A percentile compares a stretch with the other conserved stretches of the same genome.
phyloP scores from a whole-genome alignment of 2,888 invertebrate species.

The Aricia artaxerxes region DNA sequence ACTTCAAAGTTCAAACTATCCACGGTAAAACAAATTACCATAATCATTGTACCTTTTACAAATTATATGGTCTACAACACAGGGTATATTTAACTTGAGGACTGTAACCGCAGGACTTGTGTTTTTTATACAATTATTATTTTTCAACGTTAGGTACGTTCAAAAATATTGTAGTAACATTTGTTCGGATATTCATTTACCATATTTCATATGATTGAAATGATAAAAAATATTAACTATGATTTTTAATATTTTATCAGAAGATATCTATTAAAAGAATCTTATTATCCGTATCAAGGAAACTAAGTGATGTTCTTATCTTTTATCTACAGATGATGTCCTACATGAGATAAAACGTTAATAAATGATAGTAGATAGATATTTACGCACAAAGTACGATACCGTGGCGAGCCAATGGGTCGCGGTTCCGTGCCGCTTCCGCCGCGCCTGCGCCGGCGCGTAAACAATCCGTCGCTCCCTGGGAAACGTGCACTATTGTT shows the following conservation, averaged over 20 bases:
- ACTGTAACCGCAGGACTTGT: background rate
- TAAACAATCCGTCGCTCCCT: slow-evolving; percentile 58
- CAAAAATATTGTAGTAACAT: background rate
- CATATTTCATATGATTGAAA: no score
- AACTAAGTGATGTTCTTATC: background rate
- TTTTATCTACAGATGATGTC: background rate
- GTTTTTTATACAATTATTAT: background rate
- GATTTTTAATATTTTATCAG: no score
- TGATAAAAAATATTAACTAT: no score
- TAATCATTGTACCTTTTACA: background rate
- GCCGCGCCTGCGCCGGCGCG: slow-evolving; percentile 63
- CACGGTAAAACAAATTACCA: background rate
- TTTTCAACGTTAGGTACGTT: background rate
- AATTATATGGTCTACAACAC: background rate
- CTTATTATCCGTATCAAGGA: background rate
- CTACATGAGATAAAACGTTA: background rate
- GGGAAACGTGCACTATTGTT: slow-evolving; percentile 22
- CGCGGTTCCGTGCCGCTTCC: slow-evolving; percentile 74
- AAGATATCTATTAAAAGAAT: background rate
- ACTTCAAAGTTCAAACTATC: background rate
- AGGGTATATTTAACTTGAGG: background rate
- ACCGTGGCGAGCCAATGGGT: slow-evolving; percentile 65
- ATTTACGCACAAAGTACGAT: slow-evolving; percentile 35
- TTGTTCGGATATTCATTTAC: no score
- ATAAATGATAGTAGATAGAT: background rate